These are phyloP conservation scores for rabbit (Oryctolagus cuniculus) DNA, from an alignment of 2,113 vertebrate genomes.

Conservation along the genomic window mOryCun1.1 NC_091440.1:19136001-19136500, in stretches of 20 bases:
- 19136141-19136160: not conserved
- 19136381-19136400: constrained; percentile 64
- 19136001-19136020: not conserved
- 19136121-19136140: not conserved
- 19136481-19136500: constrained; percentile 76
- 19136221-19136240: not conserved
- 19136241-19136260: constrained; percentile 32
- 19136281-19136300: constrained; percentile 54
- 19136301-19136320: constrained; percentile 43
- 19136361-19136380: constrained; percentile 68
- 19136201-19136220: not conserved
- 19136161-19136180: not conserved
- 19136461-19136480: constrained; percentile 83
- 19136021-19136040: not conserved
- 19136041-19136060: not conserved
- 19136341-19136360: constrained; percentile 42
- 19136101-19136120: not conserved
- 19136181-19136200: not conserved
- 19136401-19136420: constrained; percentile 86
- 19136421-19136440: constrained; percentile 82
- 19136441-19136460: constrained; percentile 83
- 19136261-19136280: constrained; percentile 48
- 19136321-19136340: constrained; percentile 63
- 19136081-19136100: constrained; percentile 1
- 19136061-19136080: not conserved